A percentile compares a stretch with the other conserved stretches of the same genome.
Evolutionary conservation across 2,888 invertebrate species (phyloP).

Genomic region (Idaea aversata): DNA sequence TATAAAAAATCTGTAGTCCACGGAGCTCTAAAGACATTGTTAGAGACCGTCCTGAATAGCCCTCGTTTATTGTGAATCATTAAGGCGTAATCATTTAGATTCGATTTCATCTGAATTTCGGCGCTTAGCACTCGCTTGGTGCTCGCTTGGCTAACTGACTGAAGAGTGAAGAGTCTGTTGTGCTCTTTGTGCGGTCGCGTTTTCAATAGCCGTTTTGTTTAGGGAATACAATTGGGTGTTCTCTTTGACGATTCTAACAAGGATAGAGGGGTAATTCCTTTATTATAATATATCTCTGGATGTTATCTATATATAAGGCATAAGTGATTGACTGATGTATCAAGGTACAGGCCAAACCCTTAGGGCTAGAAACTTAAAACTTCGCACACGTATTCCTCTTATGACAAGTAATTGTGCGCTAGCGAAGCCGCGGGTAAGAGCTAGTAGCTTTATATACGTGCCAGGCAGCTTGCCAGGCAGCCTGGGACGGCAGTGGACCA

Average conservation of each 20-base stretch:
- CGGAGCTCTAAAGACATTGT: background rate
- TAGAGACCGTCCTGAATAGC: constrained; percentile 3
- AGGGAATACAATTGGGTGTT: background rate
- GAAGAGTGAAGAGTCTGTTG: background rate
- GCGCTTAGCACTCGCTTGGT: background rate
- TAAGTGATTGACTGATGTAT: too few relatives aligned
- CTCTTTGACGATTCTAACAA: background rate
- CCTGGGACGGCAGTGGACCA: too few relatives aligned
- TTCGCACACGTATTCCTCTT: too few relatives aligned
- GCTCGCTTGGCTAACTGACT: background rate
- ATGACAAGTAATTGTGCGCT: too few relatives aligned
- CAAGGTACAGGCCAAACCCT: too few relatives aligned
- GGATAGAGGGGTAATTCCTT: background rate
- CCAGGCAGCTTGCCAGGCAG: too few relatives aligned
- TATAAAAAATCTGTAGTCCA: too few relatives aligned
- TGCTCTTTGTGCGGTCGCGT: background rate
- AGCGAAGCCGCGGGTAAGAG: too few relatives aligned
- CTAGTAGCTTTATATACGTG: too few relatives aligned
- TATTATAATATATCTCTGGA: too few relatives aligned
- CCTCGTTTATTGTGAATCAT: constrained; percentile 1
- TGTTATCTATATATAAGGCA: background rate
- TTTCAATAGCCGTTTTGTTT: background rate
- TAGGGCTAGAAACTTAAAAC: too few relatives aligned
- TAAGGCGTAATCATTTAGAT: constrained; percentile 1
- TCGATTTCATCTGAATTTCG: background rate